Evolutionary conservation across 2,797 vertebrate genomes (phyloP).

Genomic region (Xyrichtys novacula): DNA sequence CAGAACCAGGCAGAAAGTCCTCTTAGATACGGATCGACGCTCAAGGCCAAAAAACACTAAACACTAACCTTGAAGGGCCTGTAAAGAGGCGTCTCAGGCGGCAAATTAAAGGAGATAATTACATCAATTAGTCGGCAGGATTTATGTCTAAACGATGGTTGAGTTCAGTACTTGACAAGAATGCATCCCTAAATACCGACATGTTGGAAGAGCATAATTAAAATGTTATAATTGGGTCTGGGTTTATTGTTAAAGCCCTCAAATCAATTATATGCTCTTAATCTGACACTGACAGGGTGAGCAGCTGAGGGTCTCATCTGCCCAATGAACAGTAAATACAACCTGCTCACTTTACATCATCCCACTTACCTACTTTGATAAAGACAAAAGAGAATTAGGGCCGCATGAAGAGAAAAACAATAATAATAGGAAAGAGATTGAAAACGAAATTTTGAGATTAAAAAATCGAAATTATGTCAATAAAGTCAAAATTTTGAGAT

Average conservation of each 20-base stretch:
- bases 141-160: not conserved
- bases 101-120: not conserved
- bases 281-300: too few relatives aligned
- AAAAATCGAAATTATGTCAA: too few relatives aligned
- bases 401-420: too few relatives aligned
- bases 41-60: conserved; percentile 39
- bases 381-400: too few relatives aligned
- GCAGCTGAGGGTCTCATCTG: not conserved
- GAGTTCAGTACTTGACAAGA: not conserved
- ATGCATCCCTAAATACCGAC: not conserved
- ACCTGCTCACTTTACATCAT: too few relatives aligned
- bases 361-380: too few relatives aligned
- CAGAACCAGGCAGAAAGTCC: too few relatives aligned
- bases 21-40: not conserved
- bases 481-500: too few relatives aligned
- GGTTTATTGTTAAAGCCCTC: not conserved
- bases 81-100: not conserved
- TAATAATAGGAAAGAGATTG: too few relatives aligned
- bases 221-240: not conserved
- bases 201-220: not conserved
- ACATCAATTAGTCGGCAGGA: not conserved
- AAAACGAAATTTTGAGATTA: too few relatives aligned
- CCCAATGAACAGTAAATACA: too few relatives aligned
- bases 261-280: not conserved
- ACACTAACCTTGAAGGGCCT: not conserved